These are phyloP conservation scores for Caenorhabditis elegans DNA, from an alignment of 1,140 invertebrate genomes.

Conservation along the genomic window WBcel235 BX284602.5:10223501-10224000, in stretches of 20 bases:
- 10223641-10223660: constrained; percentile 52
- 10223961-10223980: neutral
- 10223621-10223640: neutral
- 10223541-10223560: constrained; percentile 57
- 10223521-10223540: constrained; percentile 43
- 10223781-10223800: constrained; percentile 32
- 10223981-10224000: neutral
- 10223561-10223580: constrained; percentile 63
- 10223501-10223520: constrained; percentile 59
- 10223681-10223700: constrained; percentile 64
- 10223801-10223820: neutral
- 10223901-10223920: constrained; percentile 45
- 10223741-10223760: constrained; percentile 45
- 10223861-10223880: constrained; percentile 43
- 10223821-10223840: constrained; percentile 2
- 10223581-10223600: constrained; percentile 47
- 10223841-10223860: constrained; percentile 33
- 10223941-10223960: constrained; percentile 39
- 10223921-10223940: constrained; percentile 32
- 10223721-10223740: constrained; percentile 62
- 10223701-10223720: constrained; percentile 61
- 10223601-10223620: constrained; percentile 48
- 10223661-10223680: constrained; percentile 65
- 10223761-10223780: constrained; percentile 26
- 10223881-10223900: constrained; percentile 47